Percentiles rank a stretch among this genome's conserved stretches.
Evolutionary conservation across 2,113 vertebrate genomes (phyloP).

Genomic region (Syrmaticus mikado): DNA sequence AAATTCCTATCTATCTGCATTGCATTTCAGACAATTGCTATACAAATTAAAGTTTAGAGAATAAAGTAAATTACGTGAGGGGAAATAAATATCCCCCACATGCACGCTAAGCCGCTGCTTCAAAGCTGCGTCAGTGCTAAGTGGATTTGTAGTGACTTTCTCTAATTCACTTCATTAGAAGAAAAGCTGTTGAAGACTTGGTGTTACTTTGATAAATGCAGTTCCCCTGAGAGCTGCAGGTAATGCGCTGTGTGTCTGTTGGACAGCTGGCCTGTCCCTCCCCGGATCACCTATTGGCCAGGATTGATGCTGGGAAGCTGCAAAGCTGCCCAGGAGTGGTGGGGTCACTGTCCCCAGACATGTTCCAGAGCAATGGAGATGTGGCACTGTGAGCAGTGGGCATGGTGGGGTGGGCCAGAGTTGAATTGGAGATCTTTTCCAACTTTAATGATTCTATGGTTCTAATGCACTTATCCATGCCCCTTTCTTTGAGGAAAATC

Average conservation of each 20-base stretch:
- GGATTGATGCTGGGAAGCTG: fast-evolving
- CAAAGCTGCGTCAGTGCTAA: not conserved
- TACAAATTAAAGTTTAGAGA: not conserved
- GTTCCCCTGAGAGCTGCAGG: not conserved
- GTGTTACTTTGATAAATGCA: not conserved
- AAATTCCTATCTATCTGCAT: not conserved
- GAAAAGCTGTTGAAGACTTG: not conserved
- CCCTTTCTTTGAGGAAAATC: not conserved
- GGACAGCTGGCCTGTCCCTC: not conserved
- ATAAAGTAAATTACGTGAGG: not conserved
- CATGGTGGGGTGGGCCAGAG: no score
- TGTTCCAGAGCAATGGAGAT: no score
- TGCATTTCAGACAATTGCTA: not conserved
- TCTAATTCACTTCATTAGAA: fast-evolving
- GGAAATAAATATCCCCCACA: not conserved
- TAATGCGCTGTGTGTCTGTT: fast-evolving
- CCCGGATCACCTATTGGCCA: fast-evolving
- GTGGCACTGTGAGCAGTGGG: no score
- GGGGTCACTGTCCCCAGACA: no score
- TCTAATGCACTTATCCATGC: no score
- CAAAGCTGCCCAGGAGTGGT: no score
- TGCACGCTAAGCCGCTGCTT: not conserved
- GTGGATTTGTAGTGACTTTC: not conserved
- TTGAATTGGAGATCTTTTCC: no score
- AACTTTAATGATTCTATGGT: no score